Percentiles rank a stretch among this genome's conserved stretches.
Evolutionary conservation across 2,113 vertebrate genomes (phyloP).

Genomic region (Progne subis): DNA sequence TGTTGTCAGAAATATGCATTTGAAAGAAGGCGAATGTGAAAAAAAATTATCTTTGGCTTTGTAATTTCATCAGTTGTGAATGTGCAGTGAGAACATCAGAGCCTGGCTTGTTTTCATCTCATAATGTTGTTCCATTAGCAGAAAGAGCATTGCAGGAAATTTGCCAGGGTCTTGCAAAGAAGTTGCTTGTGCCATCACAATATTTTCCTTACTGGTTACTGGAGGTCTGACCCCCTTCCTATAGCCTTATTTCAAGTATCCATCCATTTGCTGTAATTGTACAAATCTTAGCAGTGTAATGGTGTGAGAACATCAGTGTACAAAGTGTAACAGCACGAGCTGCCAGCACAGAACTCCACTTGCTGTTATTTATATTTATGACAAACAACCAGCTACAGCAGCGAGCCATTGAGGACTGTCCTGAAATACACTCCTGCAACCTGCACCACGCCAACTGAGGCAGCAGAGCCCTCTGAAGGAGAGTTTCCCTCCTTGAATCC

Average conservation of each 20-base stretch:
- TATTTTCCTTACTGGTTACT: background rate
- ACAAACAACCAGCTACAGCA: background rate
- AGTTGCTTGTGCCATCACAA: background rate
- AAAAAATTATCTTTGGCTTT: background rate
- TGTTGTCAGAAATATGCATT: slow-evolving; percentile 1
- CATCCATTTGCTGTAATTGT: background rate
- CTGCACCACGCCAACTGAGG: fast-evolving
- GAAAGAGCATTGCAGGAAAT: background rate
- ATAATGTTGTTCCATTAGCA: background rate
- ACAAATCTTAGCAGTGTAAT: background rate
- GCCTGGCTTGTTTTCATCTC: background rate
- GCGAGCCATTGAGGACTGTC: background rate
- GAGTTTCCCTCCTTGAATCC: background rate
- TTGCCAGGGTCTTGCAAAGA: background rate
- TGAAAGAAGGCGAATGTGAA: background rate
- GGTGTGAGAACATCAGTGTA: background rate
- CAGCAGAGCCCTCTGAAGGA: background rate
- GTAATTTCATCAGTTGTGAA: background rate
- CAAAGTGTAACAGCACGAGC: background rate
- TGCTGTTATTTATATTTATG: background rate
- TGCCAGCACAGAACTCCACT: background rate
- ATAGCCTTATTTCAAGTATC: background rate
- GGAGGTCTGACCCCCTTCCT: background rate
- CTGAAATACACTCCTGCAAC: background rate
- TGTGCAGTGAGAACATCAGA: background rate